phyloP scores from a whole-genome alignment of 2,113 vertebrate species.

The Indri indri region DNA sequence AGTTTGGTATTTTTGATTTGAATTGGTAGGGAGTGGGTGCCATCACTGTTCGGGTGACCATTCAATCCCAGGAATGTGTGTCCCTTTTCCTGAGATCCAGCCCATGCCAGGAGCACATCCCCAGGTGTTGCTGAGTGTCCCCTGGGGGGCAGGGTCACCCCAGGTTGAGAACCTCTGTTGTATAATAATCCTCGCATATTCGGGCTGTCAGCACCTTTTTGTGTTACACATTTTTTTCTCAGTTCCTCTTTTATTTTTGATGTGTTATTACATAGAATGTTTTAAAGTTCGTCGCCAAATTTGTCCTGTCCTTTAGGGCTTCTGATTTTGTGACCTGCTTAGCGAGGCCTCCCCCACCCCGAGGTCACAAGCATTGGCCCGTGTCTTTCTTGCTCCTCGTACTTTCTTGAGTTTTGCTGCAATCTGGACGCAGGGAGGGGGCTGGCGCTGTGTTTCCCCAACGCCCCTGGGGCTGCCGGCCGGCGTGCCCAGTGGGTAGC shows the following conservation, averaged over 20 bases:
- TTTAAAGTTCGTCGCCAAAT: not conserved
- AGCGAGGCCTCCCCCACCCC: not conserved
- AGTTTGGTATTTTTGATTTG: not conserved
- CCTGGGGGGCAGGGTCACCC: not conserved
- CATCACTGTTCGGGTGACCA: rapidly evolving
- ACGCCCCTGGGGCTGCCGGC: not conserved
- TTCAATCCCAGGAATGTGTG: not conserved
- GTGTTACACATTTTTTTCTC: not conserved
- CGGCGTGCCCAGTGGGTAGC: not conserved
- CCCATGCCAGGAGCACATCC: not conserved
- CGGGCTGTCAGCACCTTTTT: not conserved
- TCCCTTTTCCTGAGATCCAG: not conserved
- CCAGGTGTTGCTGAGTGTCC: rapidly evolving
- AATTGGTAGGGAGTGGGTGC: not conserved
- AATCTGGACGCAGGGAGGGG: rapidly evolving
- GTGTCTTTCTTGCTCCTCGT: not conserved
- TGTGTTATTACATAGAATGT: not conserved
- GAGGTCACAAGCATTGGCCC: rapidly evolving
- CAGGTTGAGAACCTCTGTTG: not conserved
- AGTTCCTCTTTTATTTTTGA: not conserved
- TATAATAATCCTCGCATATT: too few relatives aligned
- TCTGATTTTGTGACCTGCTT: not conserved
- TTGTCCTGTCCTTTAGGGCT: not conserved
- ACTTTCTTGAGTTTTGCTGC: not conserved
- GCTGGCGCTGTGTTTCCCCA: rapidly evolving